Percentiles rank a stretch among this genome's conserved stretches.
Conservation (phyloP, 2,113 vertebrate genomes). For the Antennarius striatus region DNA sequence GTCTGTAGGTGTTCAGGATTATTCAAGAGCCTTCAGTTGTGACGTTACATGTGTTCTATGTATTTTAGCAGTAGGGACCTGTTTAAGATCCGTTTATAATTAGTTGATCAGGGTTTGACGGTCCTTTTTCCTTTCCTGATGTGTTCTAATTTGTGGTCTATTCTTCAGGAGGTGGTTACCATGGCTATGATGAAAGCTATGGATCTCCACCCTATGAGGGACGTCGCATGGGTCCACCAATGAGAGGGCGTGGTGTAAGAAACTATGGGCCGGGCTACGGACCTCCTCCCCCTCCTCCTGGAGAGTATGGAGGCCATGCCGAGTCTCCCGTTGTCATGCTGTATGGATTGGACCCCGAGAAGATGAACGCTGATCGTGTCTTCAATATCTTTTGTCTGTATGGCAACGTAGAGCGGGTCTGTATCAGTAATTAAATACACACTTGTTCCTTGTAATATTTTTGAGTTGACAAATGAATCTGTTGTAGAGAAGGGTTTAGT, state of each 20-base stretch:
- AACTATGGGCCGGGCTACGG: conserved; percentile 83
- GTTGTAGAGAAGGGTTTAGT: not conserved
- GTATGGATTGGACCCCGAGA: conserved; percentile 88
- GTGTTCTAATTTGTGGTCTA: conserved; percentile 3
- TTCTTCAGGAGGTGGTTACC: conserved; percentile 83
- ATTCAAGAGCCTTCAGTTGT: too few relatives aligned
- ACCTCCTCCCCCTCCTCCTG: conserved; percentile 86
- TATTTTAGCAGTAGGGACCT: too few relatives aligned
- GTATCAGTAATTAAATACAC: not conserved
- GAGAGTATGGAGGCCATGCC: conserved; percentile 87
- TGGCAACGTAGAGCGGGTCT: conserved; percentile 92
- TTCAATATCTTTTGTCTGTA: conserved; percentile 96
- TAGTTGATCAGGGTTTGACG: too few relatives aligned
- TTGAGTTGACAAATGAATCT: too few relatives aligned
- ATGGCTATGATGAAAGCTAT: conserved; percentile 91
- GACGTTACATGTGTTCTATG: too few relatives aligned
- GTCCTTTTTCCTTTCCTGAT: not conserved
- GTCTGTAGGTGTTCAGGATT: too few relatives aligned
- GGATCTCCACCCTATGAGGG: conserved; percentile 87
- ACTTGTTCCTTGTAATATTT: too few relatives aligned
- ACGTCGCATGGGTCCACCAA: conserved; percentile 89
- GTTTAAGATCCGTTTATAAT: too few relatives aligned
- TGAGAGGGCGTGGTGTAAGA: conserved; percentile 82
- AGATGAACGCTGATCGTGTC: conserved; percentile 92
- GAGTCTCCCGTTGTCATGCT: conserved; percentile 93